Evolutionary conservation across 2,888 invertebrate species (phyloP), one percentile per base, ranked within the genome.

Genomic region (Tipula helvola): DNA sequence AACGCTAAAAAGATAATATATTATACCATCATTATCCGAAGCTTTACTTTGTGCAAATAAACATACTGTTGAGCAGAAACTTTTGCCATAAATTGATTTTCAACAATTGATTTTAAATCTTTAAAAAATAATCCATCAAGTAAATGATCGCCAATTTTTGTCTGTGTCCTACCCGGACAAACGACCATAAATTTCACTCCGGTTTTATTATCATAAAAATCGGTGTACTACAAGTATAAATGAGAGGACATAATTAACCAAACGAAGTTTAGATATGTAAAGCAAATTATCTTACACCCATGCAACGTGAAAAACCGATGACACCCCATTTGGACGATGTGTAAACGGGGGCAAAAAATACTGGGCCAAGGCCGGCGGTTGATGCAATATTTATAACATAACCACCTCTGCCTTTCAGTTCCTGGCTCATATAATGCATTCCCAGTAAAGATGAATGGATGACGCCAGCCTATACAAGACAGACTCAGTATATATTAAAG

Each of bases 381-480:
- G 92, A 92, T 4, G 92, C 90, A 89, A 92, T 90, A 89, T 92
- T 92, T 18, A 90, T 89, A 8, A 92, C 89, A 41, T 91, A 89
- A 1, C 92, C 92, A 1, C 92, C 92, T 18, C 90, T 90, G 7
- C 92, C 92, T 0, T 92, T 92, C 13, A 91, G 89, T 87, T 71
- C 28, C 10, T 71, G 7, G 71, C 28, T 71, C 71, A 71, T 71
- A 71, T 10, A 28, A 5, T 28, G 28, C 71, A 71, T 71, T 18
- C 12, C 71, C 28, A 71, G 3, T 10, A 71, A 3, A n/a, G 71
- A 71, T 28, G 71, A 10, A 18, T 71, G 28, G 0, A 71, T 71
- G 28, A 71, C 71, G 2, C 28, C 71, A 71, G 16, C n/a, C 71
- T 71, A 4, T 0, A 71, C 28, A 2, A 28, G 5, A 16, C 5